Evolutionary conservation across 2,888 invertebrate species (phyloP), one percentile per base, ranked within the genome.

Genomic region (Agonopterix subpropinquella): DNA sequence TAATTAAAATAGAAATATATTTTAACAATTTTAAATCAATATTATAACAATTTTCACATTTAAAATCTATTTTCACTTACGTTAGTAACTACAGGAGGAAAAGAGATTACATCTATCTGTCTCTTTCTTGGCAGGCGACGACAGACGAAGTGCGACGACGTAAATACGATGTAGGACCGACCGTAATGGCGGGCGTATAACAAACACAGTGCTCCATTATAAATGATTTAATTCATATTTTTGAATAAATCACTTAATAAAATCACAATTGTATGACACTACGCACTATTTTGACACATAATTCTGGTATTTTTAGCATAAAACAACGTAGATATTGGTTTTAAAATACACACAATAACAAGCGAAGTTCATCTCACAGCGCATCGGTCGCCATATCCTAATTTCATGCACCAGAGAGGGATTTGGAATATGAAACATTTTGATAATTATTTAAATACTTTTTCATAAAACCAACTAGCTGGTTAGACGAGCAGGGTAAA

Each of bases 381-480:
- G 77, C 80, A 77, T 80, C 71, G 76, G 77, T 74, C 85, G 86
- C 86, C 85, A 85, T 84, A 80, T 77, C 79, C 79, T 73, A 82
- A 80, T 81, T 79, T 76, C 70, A 64, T 55, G 57, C 53, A 55
- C 60, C 86, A 86, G 87, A 70, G 78, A 43, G 70, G 82, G 45
- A 85, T 56, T 80, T 41, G 44, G 56, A 36, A 39, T 5, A 28
- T 4, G 28, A 28, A 28, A 28, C 7, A 7, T 28, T 7, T 28
- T 28, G 5, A 28, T 28, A 28, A 18, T 7, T 5, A 28, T 28
- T 28, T 28, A 28, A 28, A 28, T 5, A 28, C 28, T 28, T 7
- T 28, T 5, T 28, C 5, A 7, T 28, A 28, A 28, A 7, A 28
- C 1, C 1, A 1, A 28, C 5, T 28, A 28, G 5, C 28, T 28